A percentile compares a stretch with the other conserved stretches of the same genome.
Evolutionary conservation across 2,888 invertebrate genomes (phyloP).

Genomic region (Drosophila formosana): DNA sequence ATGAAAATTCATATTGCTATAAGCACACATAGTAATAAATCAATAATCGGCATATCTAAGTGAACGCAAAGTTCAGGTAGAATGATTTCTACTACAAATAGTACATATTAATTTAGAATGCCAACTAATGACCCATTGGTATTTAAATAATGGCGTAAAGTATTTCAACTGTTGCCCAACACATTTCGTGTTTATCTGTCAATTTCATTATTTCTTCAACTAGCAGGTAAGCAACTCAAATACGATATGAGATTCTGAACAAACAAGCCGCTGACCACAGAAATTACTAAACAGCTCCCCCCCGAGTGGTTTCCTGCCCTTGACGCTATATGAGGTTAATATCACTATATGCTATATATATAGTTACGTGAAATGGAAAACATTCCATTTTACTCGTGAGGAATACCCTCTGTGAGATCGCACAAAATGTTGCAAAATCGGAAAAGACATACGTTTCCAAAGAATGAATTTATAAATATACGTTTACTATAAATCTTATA

Average conservation of each 20-base stretch:
- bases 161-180: background rate
- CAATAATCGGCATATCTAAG: background rate
- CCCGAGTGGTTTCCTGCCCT: constrained; percentile 3
- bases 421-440: no score
- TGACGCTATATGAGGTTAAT: background rate
- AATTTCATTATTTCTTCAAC: background rate
- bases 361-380: background rate
- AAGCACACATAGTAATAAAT: constrained; percentile 1
- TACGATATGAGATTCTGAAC: background rate
- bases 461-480: no score
- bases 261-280: background rate
- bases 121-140: background rate
- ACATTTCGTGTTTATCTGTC: background rate
- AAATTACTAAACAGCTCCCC: background rate
- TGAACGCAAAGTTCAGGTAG: background rate
- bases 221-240: background rate
- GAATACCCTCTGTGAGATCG: background rate
- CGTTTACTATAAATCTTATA: no score
- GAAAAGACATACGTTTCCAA: no score
- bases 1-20: background rate
- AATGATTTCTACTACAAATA: background rate
- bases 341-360: background rate
- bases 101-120: background rate
- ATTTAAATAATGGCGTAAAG: background rate
- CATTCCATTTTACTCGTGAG: background rate